These are phyloP conservation scores for Eustalomyia histrio DNA, from an alignment of 2,888 invertebrate species.

Conservation along the genomic window DNA sequence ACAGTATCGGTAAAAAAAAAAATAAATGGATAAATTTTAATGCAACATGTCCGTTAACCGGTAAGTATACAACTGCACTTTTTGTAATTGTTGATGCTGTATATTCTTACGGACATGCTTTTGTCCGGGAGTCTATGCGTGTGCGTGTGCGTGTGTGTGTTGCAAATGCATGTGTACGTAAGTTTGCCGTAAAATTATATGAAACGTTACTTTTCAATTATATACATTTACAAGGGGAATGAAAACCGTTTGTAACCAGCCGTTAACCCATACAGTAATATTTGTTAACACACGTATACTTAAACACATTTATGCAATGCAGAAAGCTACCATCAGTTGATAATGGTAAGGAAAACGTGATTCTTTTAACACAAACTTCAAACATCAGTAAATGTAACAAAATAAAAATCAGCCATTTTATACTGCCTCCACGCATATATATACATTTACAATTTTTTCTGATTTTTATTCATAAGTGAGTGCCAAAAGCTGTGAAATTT, in stretches of 20 bases:
- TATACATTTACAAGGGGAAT: not conserved
- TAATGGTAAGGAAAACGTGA: conserved; percentile 23
- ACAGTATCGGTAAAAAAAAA: not conserved
- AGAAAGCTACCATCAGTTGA: conserved; percentile 21
- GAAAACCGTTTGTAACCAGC: not conserved
- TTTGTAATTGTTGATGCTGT: not conserved
- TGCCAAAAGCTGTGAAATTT: not conserved
- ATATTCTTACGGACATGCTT: not conserved
- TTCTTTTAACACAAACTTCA: conserved; percentile 4
- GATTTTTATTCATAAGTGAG: conserved; percentile 6
- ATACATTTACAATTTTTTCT: conserved; percentile 6
- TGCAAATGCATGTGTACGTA: not conserved
- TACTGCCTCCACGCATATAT: not conserved
- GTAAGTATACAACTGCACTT: not conserved
- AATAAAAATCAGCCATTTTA: not conserved
- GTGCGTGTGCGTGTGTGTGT: not conserved
- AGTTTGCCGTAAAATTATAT: not conserved
- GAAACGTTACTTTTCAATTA: conserved; percentile 23
- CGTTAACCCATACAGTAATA: not conserved
- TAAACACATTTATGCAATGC: not conserved
- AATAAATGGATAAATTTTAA: not conserved
- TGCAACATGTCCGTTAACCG: not conserved
- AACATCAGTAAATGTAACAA: not conserved
- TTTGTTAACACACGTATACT: not conserved
- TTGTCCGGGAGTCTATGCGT: not conserved